A percentile compares a stretch with the other conserved stretches of the same genome.
phyloP scores from a whole-genome alignment of 2,797 vertebrate species.

The Megaceryle alcyon region DNA sequence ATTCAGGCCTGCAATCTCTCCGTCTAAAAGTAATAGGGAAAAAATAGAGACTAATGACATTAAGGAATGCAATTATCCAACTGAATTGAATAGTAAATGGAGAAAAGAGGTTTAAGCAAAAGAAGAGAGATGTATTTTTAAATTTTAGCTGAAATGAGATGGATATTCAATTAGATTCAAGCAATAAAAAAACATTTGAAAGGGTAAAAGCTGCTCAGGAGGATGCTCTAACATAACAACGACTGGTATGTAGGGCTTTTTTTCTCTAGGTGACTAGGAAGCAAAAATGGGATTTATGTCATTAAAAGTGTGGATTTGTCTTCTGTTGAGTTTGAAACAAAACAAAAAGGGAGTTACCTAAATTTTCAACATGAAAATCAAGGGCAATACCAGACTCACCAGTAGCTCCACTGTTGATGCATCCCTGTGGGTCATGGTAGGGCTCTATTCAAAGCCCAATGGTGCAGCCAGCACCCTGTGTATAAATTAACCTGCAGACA shows the following conservation, averaged over 20 bases:
- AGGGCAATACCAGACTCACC: neutral
- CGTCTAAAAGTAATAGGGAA: slow-evolving; percentile 16
- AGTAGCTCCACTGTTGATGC: neutral
- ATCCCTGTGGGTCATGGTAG: neutral
- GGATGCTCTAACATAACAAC: neutral
- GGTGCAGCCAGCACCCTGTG: neutral
- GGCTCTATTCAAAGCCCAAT: rapidly evolving
- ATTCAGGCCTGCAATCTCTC: slow-evolving; percentile 18
- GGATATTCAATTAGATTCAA: slow-evolving; percentile 62
- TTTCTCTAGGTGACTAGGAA: neutral
- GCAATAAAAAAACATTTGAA: slow-evolving; percentile 45
- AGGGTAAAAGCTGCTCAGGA: neutral
- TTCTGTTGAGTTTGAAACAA: neutral
- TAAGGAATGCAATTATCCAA: slow-evolving; percentile 75
- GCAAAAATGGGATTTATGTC: neutral
- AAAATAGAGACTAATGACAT: slow-evolving; percentile 67
- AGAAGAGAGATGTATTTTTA: slow-evolving; percentile 58
- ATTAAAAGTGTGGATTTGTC: neutral
- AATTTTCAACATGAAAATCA: neutral
- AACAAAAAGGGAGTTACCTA: neutral
- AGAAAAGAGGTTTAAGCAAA: slow-evolving; percentile 71
- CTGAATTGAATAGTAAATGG: slow-evolving; percentile 67
- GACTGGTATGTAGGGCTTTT: neutral
- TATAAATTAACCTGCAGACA: neutral
- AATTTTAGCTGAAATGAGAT: slow-evolving; percentile 63